phyloP scores from a whole-genome alignment of 1,140 invertebrate genomes.

The Bilobella aurantiaca region DNA sequence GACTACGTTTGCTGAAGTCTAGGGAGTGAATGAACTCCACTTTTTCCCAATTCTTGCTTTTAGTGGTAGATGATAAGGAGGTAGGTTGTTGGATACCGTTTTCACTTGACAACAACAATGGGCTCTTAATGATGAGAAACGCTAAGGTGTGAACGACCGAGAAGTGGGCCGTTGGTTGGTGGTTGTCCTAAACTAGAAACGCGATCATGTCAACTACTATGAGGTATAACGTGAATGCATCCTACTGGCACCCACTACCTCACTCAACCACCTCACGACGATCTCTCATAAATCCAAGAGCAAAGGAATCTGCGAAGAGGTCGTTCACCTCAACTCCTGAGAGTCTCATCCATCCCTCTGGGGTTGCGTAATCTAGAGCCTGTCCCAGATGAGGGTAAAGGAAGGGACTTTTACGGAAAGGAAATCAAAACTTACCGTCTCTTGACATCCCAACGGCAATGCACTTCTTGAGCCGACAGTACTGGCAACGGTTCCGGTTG shows the following conservation, averaged over 20 bases:
- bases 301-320: background rate
- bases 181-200: background rate
- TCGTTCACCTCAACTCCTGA: background rate
- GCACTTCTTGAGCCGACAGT: constrained; percentile 94
- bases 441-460: constrained; percentile 96
- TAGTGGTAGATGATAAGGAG: background rate
- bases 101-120: background rate
- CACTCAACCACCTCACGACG: background rate
- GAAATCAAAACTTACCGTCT: constrained; percentile 62
- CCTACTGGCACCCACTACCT: background rate
- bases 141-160: constrained; percentile 2
- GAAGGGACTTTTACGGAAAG: too few species aligned
- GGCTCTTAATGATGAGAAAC: background rate
- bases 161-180: background rate
- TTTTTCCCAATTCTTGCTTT: background rate
- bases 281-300: background rate
- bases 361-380: background rate
- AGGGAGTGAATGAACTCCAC: background rate
- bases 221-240: background rate
- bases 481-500: constrained; percentile 94
- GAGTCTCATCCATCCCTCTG: background rate
- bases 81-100: constrained; percentile 3
- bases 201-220: background rate
- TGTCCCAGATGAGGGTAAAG: background rate
- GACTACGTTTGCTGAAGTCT: background rate